A percentile compares a stretch with the other conserved stretches of the same genome.
These are phyloP conservation scores for Gymnobelideus leadbeateri DNA, from an alignment of 2,113 vertebrate species.

Conservation along the genomic window DNA sequence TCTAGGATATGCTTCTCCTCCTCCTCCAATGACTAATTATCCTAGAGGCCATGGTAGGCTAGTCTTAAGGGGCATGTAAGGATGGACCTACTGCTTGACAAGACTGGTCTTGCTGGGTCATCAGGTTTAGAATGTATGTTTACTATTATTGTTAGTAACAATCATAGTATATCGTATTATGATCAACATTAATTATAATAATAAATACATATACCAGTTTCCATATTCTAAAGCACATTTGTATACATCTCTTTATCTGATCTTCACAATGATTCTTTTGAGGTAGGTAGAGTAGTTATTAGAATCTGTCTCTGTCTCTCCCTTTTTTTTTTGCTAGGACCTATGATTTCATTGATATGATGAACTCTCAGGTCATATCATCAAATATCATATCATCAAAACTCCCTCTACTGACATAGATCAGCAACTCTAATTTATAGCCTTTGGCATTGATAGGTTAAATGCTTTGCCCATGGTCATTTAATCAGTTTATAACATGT, in stretches of 20 bases:
- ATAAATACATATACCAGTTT: conserved; percentile 4
- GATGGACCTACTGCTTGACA: background rate
- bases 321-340: too few species aligned
- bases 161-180: conserved; percentile 39
- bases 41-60: background rate
- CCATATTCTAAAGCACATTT: conserved; percentile 40
- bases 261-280: conserved; percentile 24
- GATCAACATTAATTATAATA: background rate
- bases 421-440: background rate
- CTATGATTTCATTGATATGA: background rate
- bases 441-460: background rate
- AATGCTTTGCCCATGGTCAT: background rate
- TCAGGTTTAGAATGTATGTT: background rate
- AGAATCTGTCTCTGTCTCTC: background rate
- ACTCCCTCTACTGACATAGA: background rate
- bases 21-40: background rate
- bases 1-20: background rate
- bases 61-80: background rate
- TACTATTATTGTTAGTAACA: conserved; percentile 33
- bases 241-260: conserved; percentile 47
- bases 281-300: conserved; percentile 31
- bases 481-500: background rate
- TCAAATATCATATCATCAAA: too few species aligned
- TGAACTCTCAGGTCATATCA: background rate
- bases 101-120: background rate